phyloP scores from a whole-genome alignment of 2,888 invertebrate genomes.

The Cremastinae sp. region DNA sequence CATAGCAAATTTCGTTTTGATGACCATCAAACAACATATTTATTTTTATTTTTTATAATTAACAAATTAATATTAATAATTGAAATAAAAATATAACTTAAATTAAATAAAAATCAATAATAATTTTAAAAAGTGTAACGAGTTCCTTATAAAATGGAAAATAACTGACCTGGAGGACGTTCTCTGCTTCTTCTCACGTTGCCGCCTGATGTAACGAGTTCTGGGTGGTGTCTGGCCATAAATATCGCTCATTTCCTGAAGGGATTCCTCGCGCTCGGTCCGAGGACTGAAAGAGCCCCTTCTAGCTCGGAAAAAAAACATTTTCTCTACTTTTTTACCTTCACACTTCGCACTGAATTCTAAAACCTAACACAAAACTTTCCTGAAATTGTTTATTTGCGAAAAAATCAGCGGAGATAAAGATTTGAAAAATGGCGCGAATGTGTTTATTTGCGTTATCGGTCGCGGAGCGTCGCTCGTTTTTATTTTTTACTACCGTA shows the following conservation, averaged over 20 bases:
- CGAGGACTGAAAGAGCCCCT: constrained; percentile 63
- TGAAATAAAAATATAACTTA: not conserved
- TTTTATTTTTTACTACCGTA: constrained; percentile 1
- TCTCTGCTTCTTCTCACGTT: constrained; percentile 81
- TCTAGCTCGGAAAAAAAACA: constrained; percentile 60
- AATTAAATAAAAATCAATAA: not conserved
- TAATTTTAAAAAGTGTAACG: not conserved
- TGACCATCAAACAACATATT: too few relatives aligned
- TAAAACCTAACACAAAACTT: not conserved
- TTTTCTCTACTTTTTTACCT: constrained; percentile 38
- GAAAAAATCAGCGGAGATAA: not conserved
- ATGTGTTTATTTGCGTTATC: not conserved
- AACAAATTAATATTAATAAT: not conserved
- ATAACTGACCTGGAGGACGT: constrained; percentile 83
- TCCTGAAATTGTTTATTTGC: too few relatives aligned
- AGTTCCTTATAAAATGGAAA: constrained; percentile 17
- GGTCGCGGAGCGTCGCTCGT: not conserved
- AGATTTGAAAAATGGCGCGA: constrained; percentile 18
- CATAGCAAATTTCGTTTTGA: not conserved
- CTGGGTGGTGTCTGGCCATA: constrained; percentile 91
- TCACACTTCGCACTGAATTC: constrained; percentile 2
- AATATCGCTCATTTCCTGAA: constrained; percentile 81
- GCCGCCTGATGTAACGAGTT: constrained; percentile 84
- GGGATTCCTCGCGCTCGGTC: constrained; percentile 70
- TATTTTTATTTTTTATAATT: constrained; percentile 10